phyloP scores from a whole-genome alignment of 1,140 invertebrate genomes.

The Heliothis subflexa region DNA sequence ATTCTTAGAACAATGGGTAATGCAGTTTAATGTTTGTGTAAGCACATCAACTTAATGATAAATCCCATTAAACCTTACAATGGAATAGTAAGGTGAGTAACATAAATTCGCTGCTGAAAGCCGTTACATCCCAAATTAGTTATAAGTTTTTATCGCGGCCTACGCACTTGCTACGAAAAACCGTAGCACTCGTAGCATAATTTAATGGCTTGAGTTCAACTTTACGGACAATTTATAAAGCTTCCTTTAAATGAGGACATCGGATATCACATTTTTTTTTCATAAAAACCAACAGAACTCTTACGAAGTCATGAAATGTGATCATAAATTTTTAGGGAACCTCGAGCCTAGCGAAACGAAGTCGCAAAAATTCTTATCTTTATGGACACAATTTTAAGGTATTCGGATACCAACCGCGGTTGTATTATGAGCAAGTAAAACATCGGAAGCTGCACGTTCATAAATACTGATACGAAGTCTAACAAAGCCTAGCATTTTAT shows the following conservation, averaged over 20 bases:
- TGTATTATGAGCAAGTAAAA: conserved; percentile 55
- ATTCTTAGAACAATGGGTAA: conserved; percentile 25
- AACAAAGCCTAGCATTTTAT: conserved; percentile 41
- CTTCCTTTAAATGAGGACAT: conserved; percentile 45
- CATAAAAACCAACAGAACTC: conserved; percentile 56
- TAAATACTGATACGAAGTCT: conserved; percentile 41
- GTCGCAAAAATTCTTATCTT: conserved; percentile 69
- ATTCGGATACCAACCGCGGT: conserved; percentile 54
- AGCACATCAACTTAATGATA: conserved; percentile 8
- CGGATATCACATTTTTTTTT: conserved; percentile 57
- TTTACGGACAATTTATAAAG: conserved; percentile 50
- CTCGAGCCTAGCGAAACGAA: conserved; percentile 58
- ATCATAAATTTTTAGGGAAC: conserved; percentile 65
- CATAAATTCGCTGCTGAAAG: not conserved
- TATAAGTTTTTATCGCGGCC: conserved; percentile 14
- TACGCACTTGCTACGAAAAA: conserved; percentile 33
- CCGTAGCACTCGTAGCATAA: conserved; percentile 30
- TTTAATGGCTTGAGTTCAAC: conserved; percentile 26
- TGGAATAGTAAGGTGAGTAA: not conserved
- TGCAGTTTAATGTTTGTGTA: conserved; percentile 24
- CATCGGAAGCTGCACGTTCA: conserved; percentile 42
- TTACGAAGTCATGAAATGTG: conserved; percentile 62
- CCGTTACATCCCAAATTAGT: conserved; percentile 2
- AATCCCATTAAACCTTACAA: not conserved
- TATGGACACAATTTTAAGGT: conserved; percentile 68